phyloP scores from a whole-genome alignment of 1,140 invertebrate genomes.

The Caerostris extrusa region DNA sequence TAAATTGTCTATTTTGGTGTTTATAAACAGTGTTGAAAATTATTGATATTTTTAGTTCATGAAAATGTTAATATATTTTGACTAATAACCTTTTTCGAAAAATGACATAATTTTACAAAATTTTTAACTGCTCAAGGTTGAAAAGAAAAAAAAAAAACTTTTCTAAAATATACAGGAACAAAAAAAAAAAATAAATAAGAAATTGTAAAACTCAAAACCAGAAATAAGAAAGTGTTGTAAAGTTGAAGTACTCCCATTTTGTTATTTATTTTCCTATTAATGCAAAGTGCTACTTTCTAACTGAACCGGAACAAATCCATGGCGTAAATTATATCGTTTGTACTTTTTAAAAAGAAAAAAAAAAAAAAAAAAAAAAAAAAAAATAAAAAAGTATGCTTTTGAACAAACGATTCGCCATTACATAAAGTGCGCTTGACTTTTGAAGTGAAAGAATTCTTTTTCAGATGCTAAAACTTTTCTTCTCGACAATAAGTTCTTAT shows the following conservation, averaged over 20 bases:
- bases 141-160: neutral
- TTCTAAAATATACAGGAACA: too few relatives aligned
- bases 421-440: neutral
- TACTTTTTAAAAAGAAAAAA: too few relatives aligned
- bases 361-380: too few relatives aligned
- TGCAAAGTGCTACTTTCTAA: neutral
- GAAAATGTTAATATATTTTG: too few relatives aligned
- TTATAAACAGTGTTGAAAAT: too few relatives aligned
- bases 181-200: neutral
- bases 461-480: neutral
- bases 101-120: too few relatives aligned
- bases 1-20: too few relatives aligned
- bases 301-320: neutral
- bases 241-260: neutral
- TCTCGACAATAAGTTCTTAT: neutral
- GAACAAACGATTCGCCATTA: neutral
- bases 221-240: neutral
- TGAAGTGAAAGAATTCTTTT: constrained; percentile 1
- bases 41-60: too few relatives aligned
- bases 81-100: too few relatives aligned
- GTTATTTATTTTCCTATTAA: neutral
- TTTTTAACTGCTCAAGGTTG: too few relatives aligned
- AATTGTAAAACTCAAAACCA: neutral
- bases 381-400: neutral
- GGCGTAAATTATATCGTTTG: neutral